Evolutionary conservation across 2,888 invertebrate genomes (phyloP).

Genomic region (Brachyptera putata): DNA sequence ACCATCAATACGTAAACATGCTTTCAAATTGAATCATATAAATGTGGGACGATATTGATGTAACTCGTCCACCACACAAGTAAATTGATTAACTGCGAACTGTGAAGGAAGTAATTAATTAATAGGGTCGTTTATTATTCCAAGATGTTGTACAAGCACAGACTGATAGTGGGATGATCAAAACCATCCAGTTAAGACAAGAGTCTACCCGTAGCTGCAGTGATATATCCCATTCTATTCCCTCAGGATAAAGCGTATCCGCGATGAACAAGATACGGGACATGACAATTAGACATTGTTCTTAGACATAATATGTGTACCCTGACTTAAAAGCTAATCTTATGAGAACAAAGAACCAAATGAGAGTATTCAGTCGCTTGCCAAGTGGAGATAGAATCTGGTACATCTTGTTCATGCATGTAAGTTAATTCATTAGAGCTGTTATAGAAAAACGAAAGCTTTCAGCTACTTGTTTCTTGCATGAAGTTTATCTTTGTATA

Average conservation of each 20-base stretch:
- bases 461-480: too few relatives aligned
- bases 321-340: slow-evolving; percentile 8
- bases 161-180: background rate
- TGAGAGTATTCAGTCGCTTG: background rate
- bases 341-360: slow-evolving; percentile 7
- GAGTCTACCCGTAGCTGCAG: background rate
- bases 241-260: too few relatives aligned
- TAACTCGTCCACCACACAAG: too few relatives aligned
- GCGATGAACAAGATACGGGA: slow-evolving; percentile 1
- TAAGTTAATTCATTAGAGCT: too few relatives aligned
- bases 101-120: slow-evolving; percentile 8
- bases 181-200: background rate
- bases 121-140: background rate
- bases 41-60: too few relatives aligned
- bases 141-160: background rate
- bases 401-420: too few relatives aligned
- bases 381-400: background rate
- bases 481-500: too few relatives aligned
- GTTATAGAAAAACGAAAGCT: too few relatives aligned
- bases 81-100: slow-evolving; percentile 7
- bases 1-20: too few relatives aligned
- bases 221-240: too few relatives aligned
- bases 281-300: slow-evolving; percentile 17
- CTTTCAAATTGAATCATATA: too few relatives aligned
- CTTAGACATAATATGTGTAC: slow-evolving; percentile 8